Evolutionary conservation across 1,140 invertebrate species (phyloP), one percentile per base, ranked within the genome.

Genomic region (Eciton burchellii): DNA sequence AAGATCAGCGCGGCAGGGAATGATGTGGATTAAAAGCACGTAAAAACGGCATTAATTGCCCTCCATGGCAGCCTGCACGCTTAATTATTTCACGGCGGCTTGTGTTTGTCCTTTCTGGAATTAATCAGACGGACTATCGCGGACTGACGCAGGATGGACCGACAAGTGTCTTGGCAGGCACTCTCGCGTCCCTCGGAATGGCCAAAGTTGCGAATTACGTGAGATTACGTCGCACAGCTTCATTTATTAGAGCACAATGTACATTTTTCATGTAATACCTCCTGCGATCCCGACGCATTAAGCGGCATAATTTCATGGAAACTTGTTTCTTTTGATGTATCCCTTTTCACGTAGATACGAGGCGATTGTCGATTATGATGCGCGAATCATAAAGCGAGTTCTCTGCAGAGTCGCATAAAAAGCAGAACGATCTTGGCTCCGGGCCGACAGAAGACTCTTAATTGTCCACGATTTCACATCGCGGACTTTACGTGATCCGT

Each of bases 391-490:
- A 43, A 73, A 60, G 19, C 35, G 21, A 14, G n/a, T 59, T 29
- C 19, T 26, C 35, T 35, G 2, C 12, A 21, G 16, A 21, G n/a
- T 43, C 8, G 41, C 16, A 49, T 21, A 49, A 43, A 57, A 74
- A 3, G 21, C 5, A 26, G 14, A 45, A 52, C 9, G 16, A n/a
- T 56, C 12, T 1, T 57, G 57, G 73, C 59, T 82, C 72, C 41
- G 54, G 84, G 87, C 88, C 83, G 87, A 79, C 71, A 88, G 87
- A 88, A 88, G 87, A 87, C 83, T 84, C 70, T 87, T 84, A 88
- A 85, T 74, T 71, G 71, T 59, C 65, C 52, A 72, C 57, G 56
- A 49, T 71, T 71, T 71, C 35, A 35, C 6, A 35, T 35, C 35
- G 6, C 6, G 35, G 35, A 35, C 2, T 6, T 35, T 35, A 3